These are phyloP conservation scores for Heliothis virescens DNA, from an alignment of 1,140 invertebrate genomes.

Conservation along the genomic window DNA sequence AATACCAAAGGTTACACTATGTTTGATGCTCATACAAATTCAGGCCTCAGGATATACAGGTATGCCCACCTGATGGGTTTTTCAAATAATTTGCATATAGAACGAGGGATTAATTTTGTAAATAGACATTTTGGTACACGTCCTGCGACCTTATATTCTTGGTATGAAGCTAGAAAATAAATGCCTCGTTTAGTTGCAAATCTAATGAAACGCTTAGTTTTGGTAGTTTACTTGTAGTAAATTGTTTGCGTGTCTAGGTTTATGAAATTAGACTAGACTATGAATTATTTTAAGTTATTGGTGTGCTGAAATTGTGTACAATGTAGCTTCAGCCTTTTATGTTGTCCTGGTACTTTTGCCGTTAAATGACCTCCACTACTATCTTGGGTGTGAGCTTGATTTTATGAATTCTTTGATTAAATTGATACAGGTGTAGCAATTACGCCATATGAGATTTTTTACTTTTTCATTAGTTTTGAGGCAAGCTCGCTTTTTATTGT, in stretches of 20 bases:
- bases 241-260: too few species aligned
- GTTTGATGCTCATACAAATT: conserved; percentile 32
- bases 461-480: background rate
- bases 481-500: background rate
- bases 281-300: too few species aligned
- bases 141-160: background rate
- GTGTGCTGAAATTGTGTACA: too few species aligned
- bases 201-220: background rate
- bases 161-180: background rate
- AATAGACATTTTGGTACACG: conserved; percentile 1
- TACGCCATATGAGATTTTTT: background rate
- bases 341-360: too few species aligned
- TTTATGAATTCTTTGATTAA: too few species aligned
- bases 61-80: background rate
- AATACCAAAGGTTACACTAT: conserved; percentile 34
- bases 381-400: too few species aligned
- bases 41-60: conserved; percentile 20
- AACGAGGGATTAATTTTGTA: conserved; percentile 13
- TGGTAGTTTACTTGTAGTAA: background rate
- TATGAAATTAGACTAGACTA: too few species aligned
- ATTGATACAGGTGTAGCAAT: too few species aligned
- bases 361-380: too few species aligned
- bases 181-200: background rate
- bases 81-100: conserved; percentile 4
- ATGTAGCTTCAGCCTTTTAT: too few species aligned